Base-by-base conservation (phyloP, 2,797 vertebrate species). In the Argentina silus region DNA sequence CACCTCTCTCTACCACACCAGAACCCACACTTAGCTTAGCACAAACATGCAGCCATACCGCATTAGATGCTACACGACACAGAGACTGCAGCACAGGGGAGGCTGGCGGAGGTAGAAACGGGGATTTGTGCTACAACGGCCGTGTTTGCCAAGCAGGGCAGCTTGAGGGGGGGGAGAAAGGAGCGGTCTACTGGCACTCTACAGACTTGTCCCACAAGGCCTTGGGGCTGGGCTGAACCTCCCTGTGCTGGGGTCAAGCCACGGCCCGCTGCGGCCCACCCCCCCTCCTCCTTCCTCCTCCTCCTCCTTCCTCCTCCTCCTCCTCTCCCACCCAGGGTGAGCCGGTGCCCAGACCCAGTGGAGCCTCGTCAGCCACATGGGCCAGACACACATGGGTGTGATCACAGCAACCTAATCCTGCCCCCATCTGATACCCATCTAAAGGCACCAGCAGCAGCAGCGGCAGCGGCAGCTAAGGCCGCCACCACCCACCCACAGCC, bases 351-450 rank as follows among this genome's bases (percentile, higher is more conserved):
- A 87, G 87, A 87, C 85, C 80, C 68, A 66, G 70, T 75, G 84
- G 84, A 87, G 84, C 86, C 87, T 75, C 74, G 45, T 45, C 68
- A 75, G 77, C 80, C 82, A 55, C 82, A 86, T 70, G 67, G 82
- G 84, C 78, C 78, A 71, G 73, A 62, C 77, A 79, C 82, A 80
- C 56, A 67, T 85, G 82, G 78, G 85, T 76, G 82, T 80, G 81
- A 92, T 90, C 88, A 86, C 88, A 90, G 87, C 90, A 56, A 74
- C 71, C 72, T 84, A 75, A 83, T 83, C 76, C 84, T 72, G 67
- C 75, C 76, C 76, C 77, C 85, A 88, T 83, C 82, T 80, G 84
- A 87, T 86, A 83, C 72, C 76, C 84, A 85, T 85, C 82, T 80
- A 79, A 1, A 36, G 27, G 27, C 27, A 36, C 21, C 74, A 27